Evolutionary conservation across 2,113 vertebrate genomes (phyloP), one percentile per base, ranked within the genome.

Genomic region (Silurus meridionalis): DNA sequence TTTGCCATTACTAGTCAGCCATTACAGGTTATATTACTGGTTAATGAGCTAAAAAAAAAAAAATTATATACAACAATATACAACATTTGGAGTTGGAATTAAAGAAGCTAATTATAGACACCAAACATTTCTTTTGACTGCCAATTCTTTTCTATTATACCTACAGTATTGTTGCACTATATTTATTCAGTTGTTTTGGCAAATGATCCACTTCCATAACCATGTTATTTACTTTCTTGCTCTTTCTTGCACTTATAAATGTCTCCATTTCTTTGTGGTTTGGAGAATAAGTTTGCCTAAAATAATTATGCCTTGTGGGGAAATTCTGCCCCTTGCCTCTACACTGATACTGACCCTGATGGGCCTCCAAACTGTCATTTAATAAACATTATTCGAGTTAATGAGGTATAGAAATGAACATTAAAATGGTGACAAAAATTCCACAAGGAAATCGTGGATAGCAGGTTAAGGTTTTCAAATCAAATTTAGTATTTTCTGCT

Each of bases 381-480:
- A 75, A n/a, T 75, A 52, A 75, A 53, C 72, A 52, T 75, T 50
- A 75, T 75, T 75, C 3, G 72, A 75, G 48, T 52, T 75, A 75
- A 75, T 75, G 72, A 75, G 21, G 72, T 52, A n/a, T n/a, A 53
- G 48, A 75, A 75, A 75, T 53, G 10, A 52, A 48, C 21, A 52
- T 75, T 75, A 75, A 75, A 21, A 52, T n/a, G 48, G 4, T 75
- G 72, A 14, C 37, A 72, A 52, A 5, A n/a, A n/a, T n/a, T 52
- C 48, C 48, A 1, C 9, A 75, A n/a, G 48, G 37, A 72, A 48
- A 48, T 37, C 37, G 37, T 48, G 4, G 46, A 75, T 50, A 74
- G 8, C 3, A 50, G 69, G 69, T 8, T 17, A 5, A 72, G 37
- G 19, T 72, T 75, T 75, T 52, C 10, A 6, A 6, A 21, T 52